Evolutionary conservation across 2,888 invertebrate species (phyloP), one percentile per base, ranked within the genome.

Genomic region (Ectemnius lituratus): DNA sequence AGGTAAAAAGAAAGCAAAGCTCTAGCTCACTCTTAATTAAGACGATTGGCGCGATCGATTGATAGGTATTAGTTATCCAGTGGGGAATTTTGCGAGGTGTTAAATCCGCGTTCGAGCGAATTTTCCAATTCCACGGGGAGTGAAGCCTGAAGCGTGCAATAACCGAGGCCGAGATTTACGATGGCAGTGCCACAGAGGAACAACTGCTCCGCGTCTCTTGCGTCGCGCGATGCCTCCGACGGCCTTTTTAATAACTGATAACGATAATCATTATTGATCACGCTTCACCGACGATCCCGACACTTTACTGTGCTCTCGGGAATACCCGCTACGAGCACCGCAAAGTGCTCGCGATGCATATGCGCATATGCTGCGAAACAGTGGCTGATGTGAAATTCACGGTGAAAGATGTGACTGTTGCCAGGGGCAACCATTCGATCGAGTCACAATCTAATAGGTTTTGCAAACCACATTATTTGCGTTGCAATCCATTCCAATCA

Each of bases 31-130:
- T 23, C 67, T 72, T 28, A 66, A 73, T 76, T 67, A 75, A 70
- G 62, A 71, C 70, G 68, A 81, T 81, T 73, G 67, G 70, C 11
- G 37, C 61, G 67, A 74, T 76, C 67, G 65, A 58, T 69, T 66
- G 52, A 46, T 61, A 62, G 62, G 52, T 69, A 61, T 59, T 67
- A 71, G 20, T 62, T 62, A 62, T 27, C 62, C 60, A 63, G 67
- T 8, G 37, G 64, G 52, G 61, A 70, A 46, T 70, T 62, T 58
- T 60, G 37, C 16, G 20, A 47, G 59, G 8, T 16, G 16, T 75
- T 75, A 67, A 67, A 70, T 66, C 60, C 37, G 37, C 37, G 37
- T 37, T 37, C 37, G 37, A 37, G 37, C 37, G 37, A 37, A 37
- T 37, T 37, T 37, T 37, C 37, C 37, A 37, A 52, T 52, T 16